phyloP scores from a whole-genome alignment of 2,888 invertebrate species.

The Netelia fuscicornis region DNA sequence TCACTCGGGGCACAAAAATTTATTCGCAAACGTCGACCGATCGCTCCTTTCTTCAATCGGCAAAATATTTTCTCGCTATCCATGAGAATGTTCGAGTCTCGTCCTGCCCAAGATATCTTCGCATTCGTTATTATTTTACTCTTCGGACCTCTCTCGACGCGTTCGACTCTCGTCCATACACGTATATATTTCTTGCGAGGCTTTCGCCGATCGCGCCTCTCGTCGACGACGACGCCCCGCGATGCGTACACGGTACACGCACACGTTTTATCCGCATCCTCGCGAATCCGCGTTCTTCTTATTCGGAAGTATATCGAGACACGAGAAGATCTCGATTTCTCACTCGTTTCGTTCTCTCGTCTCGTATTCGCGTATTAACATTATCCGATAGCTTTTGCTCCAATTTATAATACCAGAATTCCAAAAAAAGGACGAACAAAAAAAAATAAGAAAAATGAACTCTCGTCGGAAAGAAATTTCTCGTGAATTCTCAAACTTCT shows the following conservation, averaged over 20 bases:
- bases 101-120: not conserved
- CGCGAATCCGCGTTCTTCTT: conserved; percentile 17
- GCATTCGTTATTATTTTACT: conserved; percentile 48
- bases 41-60: not conserved
- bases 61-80: not conserved
- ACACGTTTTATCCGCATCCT: conserved; percentile 29
- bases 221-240: conserved; percentile 59
- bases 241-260: conserved; percentile 41
- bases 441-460: not conserved
- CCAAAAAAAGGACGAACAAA: conserved; percentile 3
- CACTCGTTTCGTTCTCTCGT: conserved; percentile 37
- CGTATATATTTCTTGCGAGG: conserved; percentile 39
- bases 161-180: conserved; percentile 18
- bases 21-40: not conserved
- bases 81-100: not conserved
- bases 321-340: conserved; percentile 45
- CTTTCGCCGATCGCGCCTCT: conserved; percentile 51
- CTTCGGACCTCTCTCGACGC: not conserved
- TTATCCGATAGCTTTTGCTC: conserved; percentile 28
- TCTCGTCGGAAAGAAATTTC: not conserved
- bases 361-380: conserved; percentile 37
- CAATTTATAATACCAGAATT: conserved; percentile 33
- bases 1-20: too few relatives aligned
- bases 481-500: too few relatives aligned
- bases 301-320: conserved; percentile 28